A percentile compares a stretch with the other conserved stretches of the same genome.
phyloP scores from a whole-genome alignment of 2,797 vertebrate species.

The Neoniphon sammara region DNA sequence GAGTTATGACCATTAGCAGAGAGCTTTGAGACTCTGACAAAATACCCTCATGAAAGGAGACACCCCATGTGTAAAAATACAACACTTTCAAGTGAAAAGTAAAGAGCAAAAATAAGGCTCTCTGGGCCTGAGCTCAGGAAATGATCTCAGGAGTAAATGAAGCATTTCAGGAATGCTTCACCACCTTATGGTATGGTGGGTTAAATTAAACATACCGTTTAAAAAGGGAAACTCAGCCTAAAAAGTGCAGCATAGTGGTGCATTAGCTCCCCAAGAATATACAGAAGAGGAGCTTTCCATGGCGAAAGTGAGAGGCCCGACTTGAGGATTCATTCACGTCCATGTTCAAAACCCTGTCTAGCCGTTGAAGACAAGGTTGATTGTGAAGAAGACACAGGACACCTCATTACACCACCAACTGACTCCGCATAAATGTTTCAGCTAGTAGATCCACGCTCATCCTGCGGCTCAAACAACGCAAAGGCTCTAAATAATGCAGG shows the following conservation, averaged over 20 bases:
- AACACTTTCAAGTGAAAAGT: slow-evolving; percentile 70
- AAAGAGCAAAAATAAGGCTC: slow-evolving; percentile 53
- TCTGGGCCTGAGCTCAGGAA: slow-evolving; percentile 62
- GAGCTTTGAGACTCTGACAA: slow-evolving; percentile 73
- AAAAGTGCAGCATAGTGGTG: slow-evolving; percentile 26
- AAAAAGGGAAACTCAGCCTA: slow-evolving; percentile 56
- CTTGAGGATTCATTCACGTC: slow-evolving; percentile 20
- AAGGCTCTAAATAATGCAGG: slow-evolving; percentile 70
- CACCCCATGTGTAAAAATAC: slow-evolving; percentile 71
- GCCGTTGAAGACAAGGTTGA: slow-evolving; percentile 14
- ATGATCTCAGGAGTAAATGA: slow-evolving; percentile 75
- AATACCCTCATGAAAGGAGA: slow-evolving; percentile 76
- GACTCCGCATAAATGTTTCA: slow-evolving; percentile 77
- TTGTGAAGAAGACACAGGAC: slow-evolving; percentile 60
- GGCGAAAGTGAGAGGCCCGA: slow-evolving; percentile 44
- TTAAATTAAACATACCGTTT: slow-evolving; percentile 69
- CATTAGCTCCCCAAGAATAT: slow-evolving; percentile 25
- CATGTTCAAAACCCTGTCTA: slow-evolving; percentile 17
- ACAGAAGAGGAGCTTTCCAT: slow-evolving; percentile 27
- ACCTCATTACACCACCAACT: slow-evolving; percentile 74
- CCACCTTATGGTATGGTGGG: slow-evolving; percentile 63
- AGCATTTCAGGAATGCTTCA: slow-evolving; percentile 77
- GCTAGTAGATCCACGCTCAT: slow-evolving; percentile 50
- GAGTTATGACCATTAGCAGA: slow-evolving; percentile 78
- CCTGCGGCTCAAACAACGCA: slow-evolving; percentile 45